phyloP scores from a whole-genome alignment of 2,113 vertebrate genomes.

The Oceanodroma tethys region DNA sequence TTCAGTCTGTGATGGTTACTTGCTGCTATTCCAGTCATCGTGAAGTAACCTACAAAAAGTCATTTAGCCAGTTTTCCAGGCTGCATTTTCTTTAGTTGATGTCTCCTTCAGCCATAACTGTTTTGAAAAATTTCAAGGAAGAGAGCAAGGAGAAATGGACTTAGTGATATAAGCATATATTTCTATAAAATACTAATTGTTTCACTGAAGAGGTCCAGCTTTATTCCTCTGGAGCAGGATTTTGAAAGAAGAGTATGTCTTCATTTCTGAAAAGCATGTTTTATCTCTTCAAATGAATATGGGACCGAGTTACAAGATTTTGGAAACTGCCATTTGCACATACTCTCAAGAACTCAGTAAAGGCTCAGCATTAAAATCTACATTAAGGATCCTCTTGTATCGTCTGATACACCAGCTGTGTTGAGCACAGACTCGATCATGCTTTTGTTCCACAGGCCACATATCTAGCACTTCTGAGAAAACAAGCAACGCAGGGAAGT shows the following conservation, averaged over 20 bases:
- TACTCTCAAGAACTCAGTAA: not conserved
- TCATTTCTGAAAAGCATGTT: not conserved
- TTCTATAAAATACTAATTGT: not conserved
- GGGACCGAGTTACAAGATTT: not conserved
- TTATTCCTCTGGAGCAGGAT: not conserved
- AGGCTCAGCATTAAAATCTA: not conserved
- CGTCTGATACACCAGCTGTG: not conserved
- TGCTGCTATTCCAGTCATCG: not conserved
- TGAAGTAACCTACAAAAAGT: not conserved
- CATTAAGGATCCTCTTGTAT: not conserved
- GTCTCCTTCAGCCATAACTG: not conserved
- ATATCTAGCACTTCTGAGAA: not conserved
- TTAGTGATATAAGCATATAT: not conserved
- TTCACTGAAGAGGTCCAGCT: not conserved
- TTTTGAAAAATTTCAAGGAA: not conserved
- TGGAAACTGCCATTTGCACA: not conserved
- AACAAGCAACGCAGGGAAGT: not conserved
- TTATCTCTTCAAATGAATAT: not conserved
- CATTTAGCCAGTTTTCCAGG: not conserved
- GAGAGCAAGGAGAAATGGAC: not conserved
- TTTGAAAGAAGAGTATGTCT: not conserved
- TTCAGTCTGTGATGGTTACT: not conserved
- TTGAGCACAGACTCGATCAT: not conserved
- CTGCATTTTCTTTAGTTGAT: not conserved
- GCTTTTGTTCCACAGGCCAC: not conserved